Base-by-base conservation (phyloP, 2,797 vertebrate genomes). In the Xenentodon cancila region DNA sequence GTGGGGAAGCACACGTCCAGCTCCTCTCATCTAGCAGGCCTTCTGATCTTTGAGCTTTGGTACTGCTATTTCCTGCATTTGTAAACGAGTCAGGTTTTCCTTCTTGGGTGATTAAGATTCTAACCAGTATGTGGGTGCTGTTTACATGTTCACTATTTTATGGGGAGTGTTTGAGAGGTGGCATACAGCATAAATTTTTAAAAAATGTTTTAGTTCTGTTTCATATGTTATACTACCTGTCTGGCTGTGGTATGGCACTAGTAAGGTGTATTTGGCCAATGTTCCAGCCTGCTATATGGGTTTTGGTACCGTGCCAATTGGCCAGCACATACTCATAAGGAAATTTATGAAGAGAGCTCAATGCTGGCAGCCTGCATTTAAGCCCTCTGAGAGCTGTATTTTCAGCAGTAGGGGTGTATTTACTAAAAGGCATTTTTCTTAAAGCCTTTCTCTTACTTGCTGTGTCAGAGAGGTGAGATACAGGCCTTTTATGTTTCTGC, bases 91-190 rank as follows among this genome's bases (percentile, higher is more conserved):
- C 19, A 18, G 56, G 20, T 18, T 18, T 47, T 58, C 15, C 27
- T 32, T 47, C 44, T 58, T 22, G 27, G 13, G 44, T 20, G 56
- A 58, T 47, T 58, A 34, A 46, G 25, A 32, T 32, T 18, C 27
- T 47, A 5, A 20, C 48, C 30, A 37, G 30, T 17, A 17, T 37
- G 18, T 49, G 17, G 20, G 46, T 40, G 16, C 47, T 60, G 46
- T 25, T 20, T 42, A 25, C 3, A 13, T 40, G 18, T 30, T 58
- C 27, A 30, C 18, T 47, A 34, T 47, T 27, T 47, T 27, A 58
- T 21, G 27, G 15, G 27, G 20, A 7, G 1, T 32, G 27, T 34
- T 47, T 47, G 16, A n/a, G 40, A 25, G 40, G 21, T 44, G 16
- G 21, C 17, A 59, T n/a, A 34, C 19, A 13, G 11, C 34, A 37